Percentiles rank a stretch among this genome's conserved stretches.
Conservation (phyloP, 2,888 invertebrate species). For the Eristalis pertinax region DNA sequence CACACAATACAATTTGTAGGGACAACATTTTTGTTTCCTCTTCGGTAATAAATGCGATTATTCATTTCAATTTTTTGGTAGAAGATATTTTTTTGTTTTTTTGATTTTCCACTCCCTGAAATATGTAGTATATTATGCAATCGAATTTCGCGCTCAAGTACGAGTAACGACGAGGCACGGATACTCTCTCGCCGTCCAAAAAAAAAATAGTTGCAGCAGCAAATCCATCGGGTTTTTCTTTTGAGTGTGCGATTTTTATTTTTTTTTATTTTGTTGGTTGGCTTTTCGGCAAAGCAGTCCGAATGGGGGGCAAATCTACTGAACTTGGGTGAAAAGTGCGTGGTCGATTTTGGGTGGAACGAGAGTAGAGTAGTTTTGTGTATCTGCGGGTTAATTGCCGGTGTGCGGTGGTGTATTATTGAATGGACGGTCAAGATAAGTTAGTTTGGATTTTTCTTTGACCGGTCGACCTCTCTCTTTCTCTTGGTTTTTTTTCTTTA, state of each 20-base stretch:
- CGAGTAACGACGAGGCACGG: background rate
- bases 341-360: background rate
- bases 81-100: background rate
- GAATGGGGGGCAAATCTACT: background rate
- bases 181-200: background rate
- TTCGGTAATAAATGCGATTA: slow-evolving; percentile 52
- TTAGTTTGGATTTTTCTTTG: background rate
- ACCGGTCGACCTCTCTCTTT: slow-evolving; percentile 11
- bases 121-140: background rate
- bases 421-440: slow-evolving; percentile 3
- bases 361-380: slow-evolving; percentile 29
- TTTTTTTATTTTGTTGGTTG: background rate
- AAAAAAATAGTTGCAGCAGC: background rate
- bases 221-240: background rate
- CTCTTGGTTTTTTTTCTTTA: background rate
- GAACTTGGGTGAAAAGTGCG: slow-evolving; percentile 31
- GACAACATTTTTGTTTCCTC: slow-evolving; percentile 11
- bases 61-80: background rate
- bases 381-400: slow-evolving; percentile 38
- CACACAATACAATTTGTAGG: slow-evolving; percentile 18
- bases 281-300: background rate
- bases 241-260: background rate
- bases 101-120: background rate
- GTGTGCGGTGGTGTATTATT: slow-evolving; percentile 38
- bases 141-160: background rate